Evolutionary conservation across 2,797 vertebrate genomes (phyloP).

Genomic region (Scomberomorus guttatus): DNA sequence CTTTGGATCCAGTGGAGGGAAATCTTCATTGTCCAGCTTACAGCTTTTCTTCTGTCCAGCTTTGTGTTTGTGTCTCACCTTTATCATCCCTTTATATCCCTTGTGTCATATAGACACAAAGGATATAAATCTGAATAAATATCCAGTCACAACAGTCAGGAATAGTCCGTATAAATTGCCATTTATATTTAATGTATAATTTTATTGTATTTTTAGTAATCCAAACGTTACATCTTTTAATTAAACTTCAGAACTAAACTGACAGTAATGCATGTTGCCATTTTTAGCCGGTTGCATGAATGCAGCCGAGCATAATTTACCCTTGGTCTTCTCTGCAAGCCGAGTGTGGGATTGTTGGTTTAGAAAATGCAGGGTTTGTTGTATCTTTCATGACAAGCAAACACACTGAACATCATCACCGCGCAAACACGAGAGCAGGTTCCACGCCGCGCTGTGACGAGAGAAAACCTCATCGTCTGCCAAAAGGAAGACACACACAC

Average conservation of each 20-base stretch:
- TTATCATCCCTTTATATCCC: no score
- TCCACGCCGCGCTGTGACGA: constrained; percentile 23
- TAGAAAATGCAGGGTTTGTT: constrained; percentile 64
- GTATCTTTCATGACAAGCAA: constrained; percentile 65
- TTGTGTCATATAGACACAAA: no score
- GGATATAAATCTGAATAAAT: no score
- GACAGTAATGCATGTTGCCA: background rate
- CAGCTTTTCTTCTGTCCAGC: no score
- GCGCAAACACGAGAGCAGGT: constrained; percentile 65
- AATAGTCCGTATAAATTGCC: no score
- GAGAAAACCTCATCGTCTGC: constrained; percentile 53
- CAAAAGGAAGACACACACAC: constrained; percentile 4
- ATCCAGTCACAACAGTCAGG: no score
- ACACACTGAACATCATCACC: constrained; percentile 64
- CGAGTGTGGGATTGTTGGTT: constrained; percentile 59
- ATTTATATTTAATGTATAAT: no score
- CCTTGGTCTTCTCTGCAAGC: constrained; percentile 22
- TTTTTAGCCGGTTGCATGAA: constrained; percentile 2
- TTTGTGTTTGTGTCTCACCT: no score
- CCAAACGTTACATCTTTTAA: no score
- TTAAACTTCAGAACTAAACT: background rate
- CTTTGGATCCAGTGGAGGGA: no score
- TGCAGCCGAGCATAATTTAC: background rate
- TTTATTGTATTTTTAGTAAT: no score
- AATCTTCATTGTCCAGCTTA: no score